phyloP scores from a whole-genome alignment of 2,113 vertebrate species.

The Microcebus ravelobensis region DNA sequence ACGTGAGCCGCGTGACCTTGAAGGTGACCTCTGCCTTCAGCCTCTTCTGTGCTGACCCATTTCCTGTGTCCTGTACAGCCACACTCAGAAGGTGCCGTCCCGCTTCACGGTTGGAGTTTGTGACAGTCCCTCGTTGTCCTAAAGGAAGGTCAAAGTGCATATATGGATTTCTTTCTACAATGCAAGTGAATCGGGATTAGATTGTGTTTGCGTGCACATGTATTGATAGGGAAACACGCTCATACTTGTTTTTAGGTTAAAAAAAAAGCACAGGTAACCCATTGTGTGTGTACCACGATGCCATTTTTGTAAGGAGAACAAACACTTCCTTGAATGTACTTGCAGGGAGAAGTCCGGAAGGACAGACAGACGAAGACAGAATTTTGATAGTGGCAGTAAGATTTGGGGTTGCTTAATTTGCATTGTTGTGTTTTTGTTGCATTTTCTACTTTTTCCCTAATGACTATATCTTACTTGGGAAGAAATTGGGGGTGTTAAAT shows the following conservation, averaged over 20 bases:
- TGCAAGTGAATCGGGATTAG: neutral
- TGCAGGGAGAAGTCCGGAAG: neutral
- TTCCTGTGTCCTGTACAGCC: neutral
- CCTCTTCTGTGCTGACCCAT: fast-evolving
- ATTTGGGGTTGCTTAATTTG: neutral
- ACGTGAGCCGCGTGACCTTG: fast-evolving
- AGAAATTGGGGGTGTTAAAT: neutral
- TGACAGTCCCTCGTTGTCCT: fast-evolving
- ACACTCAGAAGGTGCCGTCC: neutral
- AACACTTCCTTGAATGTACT: neutral
- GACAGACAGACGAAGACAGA: neutral
- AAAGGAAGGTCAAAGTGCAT: no score
- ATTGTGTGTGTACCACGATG: neutral
- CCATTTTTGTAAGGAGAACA: neutral
- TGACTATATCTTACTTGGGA: neutral
- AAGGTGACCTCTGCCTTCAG: fast-evolving
- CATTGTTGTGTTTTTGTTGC: neutral
- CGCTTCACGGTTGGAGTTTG: fast-evolving
- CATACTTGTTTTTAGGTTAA: neutral
- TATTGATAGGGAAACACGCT: no score
- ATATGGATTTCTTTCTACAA: neutral
- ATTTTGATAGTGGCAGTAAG: neutral
- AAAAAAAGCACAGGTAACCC: neutral
- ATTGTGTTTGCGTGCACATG: neutral
- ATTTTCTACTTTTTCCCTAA: neutral